Base-by-base conservation (phyloP, 2,113 vertebrate species). In the rabbit (Oryctolagus cuniculus) region DNA sequence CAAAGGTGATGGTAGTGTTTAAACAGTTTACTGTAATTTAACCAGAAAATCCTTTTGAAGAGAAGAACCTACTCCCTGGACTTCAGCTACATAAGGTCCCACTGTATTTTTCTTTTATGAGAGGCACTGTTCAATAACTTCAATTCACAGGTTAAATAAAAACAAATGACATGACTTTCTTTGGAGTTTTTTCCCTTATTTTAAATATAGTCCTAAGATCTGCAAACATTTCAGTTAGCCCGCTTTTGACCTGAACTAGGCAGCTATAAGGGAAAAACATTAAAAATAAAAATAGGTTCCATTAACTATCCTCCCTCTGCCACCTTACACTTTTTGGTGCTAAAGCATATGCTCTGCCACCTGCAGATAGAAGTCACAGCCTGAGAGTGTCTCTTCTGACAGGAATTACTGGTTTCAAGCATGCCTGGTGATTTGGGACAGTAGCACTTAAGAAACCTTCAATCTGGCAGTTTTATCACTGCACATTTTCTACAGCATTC, bases 391-490 rank as follows among this genome's bases (percentile, higher is more conserved):
- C 86, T 96, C 61, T 96, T 98, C 95, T 97, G 96, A 98, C 96
- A 96, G 96, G 96, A 98, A 98, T 97, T 96, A 97, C 97, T 97
- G 77, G 82, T 97, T 98, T 97, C 97, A 97, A 98, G 96, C 87
- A 87, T 86, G 97, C 95, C 96, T 98, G 96, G 96, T 98, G 96
- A 98, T 98, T 98, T 96, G 97, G 98, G 98, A 98, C 96, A 98
- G 97, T 91, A 97, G 97, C 89, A 97, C 81, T 97, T 97, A 97
- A 95, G 96, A 98, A 98, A 97, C 97, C 97, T 96, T 98, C 97
- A 98, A 98, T 98, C 97, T 97, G 97, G 93, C 77, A 96, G 78
- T 95, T 98, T 98, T 97, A 95, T 97, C 96, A 96, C 88, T 27
- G 83, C 90, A 95, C 83, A 97, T 97, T 98, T 98, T 97, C 79